Conservation (phyloP, 2,797 vertebrate genomes). For the Phalanger gymnotis region DNA sequence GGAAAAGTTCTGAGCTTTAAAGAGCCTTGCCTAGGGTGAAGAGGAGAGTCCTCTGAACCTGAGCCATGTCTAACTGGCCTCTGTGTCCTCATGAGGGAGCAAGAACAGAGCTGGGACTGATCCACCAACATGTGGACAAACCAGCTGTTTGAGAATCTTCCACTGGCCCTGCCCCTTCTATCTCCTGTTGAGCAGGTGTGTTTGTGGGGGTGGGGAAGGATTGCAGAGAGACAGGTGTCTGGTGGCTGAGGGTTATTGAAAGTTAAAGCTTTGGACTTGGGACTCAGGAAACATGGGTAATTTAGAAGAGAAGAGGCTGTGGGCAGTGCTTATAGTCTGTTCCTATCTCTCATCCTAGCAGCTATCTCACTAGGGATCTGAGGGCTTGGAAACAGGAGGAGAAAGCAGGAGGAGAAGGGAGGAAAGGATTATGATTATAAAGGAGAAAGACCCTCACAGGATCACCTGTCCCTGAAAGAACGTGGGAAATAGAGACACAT, state of each 20-base stretch:
- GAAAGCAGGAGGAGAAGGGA: neutral
- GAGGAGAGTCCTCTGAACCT: neutral
- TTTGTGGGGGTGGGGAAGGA: neutral
- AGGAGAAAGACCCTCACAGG: neutral
- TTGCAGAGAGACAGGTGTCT: neutral
- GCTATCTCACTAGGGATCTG: neutral
- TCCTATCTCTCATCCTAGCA: neutral
- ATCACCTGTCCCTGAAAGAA: neutral
- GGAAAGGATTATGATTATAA: neutral
- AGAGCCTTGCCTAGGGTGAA: neutral
- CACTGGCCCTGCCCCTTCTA: neutral
- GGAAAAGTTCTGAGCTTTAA: neutral
- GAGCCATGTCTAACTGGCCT: neutral
- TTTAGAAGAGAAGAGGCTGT: neutral
- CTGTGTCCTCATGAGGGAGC: neutral
- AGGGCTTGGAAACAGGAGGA: neutral
- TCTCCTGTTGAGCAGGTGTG: neutral
- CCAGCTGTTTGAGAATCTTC: neutral
- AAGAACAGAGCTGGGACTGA: neutral
- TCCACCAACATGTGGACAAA: neutral
- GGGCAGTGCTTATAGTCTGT: neutral
- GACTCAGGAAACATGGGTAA: neutral
- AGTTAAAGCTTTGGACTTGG: neutral
- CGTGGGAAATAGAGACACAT: neutral
- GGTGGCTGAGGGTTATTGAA: neutral